These are phyloP conservation scores for Therioaphis trifolii DNA, from an alignment of 2,888 invertebrate genomes.

Conservation along the genomic window DNA sequence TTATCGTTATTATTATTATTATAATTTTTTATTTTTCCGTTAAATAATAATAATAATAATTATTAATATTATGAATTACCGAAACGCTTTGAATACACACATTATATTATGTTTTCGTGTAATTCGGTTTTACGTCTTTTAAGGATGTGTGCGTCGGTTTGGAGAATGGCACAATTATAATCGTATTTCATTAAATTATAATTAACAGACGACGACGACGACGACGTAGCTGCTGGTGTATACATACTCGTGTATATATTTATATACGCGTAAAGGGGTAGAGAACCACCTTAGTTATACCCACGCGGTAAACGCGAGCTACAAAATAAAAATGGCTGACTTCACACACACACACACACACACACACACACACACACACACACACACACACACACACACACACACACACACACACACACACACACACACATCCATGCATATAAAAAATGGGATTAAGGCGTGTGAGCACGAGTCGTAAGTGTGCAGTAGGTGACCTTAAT, in stretches of 20 bases:
- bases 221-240: background rate
- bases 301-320: background rate
- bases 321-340: conserved; percentile 40
- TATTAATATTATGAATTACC: no score
- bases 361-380: no score
- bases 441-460: conserved; percentile 33
- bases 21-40: no score
- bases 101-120: background rate
- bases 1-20: no score
- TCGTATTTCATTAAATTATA: conserved; percentile 22
- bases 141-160: background rate
- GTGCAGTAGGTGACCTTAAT: conserved; percentile 38
- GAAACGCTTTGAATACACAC: background rate
- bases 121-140: conserved; percentile 5
- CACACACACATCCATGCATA: background rate
- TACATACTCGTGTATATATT: no score
- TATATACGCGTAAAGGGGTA: no score
- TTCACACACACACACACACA: no score
- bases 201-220: background rate
- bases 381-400: no score
- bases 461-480: background rate
- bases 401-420: no score
- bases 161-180: conserved; percentile 7
- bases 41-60: no score
- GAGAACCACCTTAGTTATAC: background rate